Percentiles rank a stretch among this genome's conserved stretches.
Conservation (phyloP, 2,113 vertebrate genomes). For the Mormyrus lacerda region DNA sequence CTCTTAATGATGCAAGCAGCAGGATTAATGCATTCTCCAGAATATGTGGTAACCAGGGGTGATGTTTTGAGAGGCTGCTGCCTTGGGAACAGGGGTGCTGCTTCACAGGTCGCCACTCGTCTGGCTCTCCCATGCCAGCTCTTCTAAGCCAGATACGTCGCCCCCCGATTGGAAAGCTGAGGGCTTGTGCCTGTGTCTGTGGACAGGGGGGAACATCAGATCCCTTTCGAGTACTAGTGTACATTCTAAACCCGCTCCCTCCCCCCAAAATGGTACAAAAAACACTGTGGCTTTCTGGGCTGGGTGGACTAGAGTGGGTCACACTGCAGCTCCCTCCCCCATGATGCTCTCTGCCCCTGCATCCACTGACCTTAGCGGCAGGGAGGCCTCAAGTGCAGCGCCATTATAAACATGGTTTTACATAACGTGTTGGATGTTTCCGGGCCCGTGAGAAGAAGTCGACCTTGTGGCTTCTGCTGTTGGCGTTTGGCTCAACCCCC, state of each 20-base stretch:
- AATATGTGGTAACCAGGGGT: neutral
- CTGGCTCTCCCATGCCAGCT: neutral
- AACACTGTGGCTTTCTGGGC: constrained; percentile 40
- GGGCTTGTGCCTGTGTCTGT: constrained; percentile 16
- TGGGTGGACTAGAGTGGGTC: constrained; percentile 36
- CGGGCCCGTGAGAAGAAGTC: constrained; percentile 12
- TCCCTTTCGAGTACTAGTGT: constrained; percentile 22
- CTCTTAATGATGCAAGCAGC: constrained; percentile 6
- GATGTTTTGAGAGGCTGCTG: neutral
- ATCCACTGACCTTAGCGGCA: constrained; percentile 32
- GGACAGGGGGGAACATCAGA: neutral
- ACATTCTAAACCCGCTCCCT: constrained; percentile 47
- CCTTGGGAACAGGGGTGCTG: neutral
- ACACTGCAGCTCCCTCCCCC: constrained; percentile 48
- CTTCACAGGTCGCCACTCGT: neutral
- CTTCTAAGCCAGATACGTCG: constrained; percentile 39
- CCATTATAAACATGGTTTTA: constrained; percentile 30
- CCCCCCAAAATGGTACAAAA: constrained; percentile 38
- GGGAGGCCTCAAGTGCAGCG: constrained; percentile 22
- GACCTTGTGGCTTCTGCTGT: neutral
- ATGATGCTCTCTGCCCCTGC: constrained; percentile 55
- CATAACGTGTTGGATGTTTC: constrained; percentile 13
- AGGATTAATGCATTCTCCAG: neutral
- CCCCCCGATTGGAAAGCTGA: constrained; percentile 25
- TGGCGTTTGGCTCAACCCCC: neutral